Conservation (phyloP, 2,888 invertebrate genomes). For the Chironomus riparius region DNA sequence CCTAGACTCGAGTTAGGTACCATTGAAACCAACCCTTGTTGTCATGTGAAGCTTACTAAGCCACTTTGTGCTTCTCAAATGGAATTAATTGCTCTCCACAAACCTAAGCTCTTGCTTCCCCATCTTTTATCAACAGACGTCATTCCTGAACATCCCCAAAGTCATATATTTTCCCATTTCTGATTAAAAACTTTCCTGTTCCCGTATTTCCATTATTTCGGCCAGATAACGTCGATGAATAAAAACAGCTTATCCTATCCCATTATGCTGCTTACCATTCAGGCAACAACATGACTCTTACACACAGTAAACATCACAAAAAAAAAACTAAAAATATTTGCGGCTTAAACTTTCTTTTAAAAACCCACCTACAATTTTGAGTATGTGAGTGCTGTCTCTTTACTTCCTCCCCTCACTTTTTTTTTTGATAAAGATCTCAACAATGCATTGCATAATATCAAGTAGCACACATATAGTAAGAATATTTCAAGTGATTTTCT, state of each 20-base stretch:
- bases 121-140: too few species aligned
- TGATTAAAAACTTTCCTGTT: constrained; percentile 18
- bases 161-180: too few species aligned
- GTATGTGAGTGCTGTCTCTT: neutral
- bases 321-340: neutral
- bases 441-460: neutral
- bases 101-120: too few species aligned
- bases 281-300: neutral
- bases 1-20: too few species aligned
- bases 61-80: too few species aligned
- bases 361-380: too few species aligned
- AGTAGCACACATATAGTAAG: too few species aligned
- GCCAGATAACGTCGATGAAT: neutral
- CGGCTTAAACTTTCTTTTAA: neutral
- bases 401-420: neutral
- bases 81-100: too few species aligned
- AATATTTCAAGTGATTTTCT: neutral
- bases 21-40: too few species aligned
- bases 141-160: too few species aligned
- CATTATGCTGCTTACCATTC: neutral
- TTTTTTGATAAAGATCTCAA: neutral
- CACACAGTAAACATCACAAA: neutral
- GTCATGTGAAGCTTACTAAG: too few species aligned
- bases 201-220: neutral
- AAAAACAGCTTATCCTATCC: neutral